Base-by-base conservation (phyloP, 2,113 vertebrate species). In the Salvator merianae region DNA sequence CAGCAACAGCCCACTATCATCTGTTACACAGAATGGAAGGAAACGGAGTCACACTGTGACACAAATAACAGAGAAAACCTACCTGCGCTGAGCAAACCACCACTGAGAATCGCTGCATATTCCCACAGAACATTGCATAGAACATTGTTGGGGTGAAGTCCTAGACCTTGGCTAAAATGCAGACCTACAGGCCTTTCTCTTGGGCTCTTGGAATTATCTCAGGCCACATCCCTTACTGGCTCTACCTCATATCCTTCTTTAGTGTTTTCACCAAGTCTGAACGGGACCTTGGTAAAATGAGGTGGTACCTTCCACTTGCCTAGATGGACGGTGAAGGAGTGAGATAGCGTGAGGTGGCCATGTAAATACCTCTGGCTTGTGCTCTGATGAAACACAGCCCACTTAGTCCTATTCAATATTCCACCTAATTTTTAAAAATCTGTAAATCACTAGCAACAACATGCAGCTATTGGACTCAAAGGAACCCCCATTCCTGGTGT, bases 1-100 rank as follows among this genome's bases (percentile, higher is more conserved):
- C 94, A 94, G 92, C 94, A 94, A 79, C 92, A 94, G 91, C 94
- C 92, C 93, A 91, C 91, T 91, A 92, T 92, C 90, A 92, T 94
- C 94, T 94, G 92, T 91, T 90, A 93, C 78, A 89, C 20, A 65
- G 94, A 93, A 94, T 81, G 92, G 83, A 94, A 92, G 93, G 91
- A 94, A 84, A 90, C 0, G 34, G 82, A 0, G 86, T 93, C 92
- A 93, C 87, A 79, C 84, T 32, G 80, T 0, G 4, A 87, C 2
- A 0, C 71, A 86, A 55, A 77, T 16, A 77, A 73, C 50, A 73
- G 38, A 3, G 26, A 76, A 85, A 81, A 66, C 43, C 66, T 53
- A n/a, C 62, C 84, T 38, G 68, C 5, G 7, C 55, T 53, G 24
- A 34, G 75, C 69, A 40, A 22, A 10, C 65, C 43, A 34, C 22